Percentiles rank a stretch among this genome's conserved stretches.
These are phyloP conservation scores for Pipistrellus pipistrellus DNA, from an alignment of 2,797 vertebrate genomes.

Conservation along the genomic window DNA sequence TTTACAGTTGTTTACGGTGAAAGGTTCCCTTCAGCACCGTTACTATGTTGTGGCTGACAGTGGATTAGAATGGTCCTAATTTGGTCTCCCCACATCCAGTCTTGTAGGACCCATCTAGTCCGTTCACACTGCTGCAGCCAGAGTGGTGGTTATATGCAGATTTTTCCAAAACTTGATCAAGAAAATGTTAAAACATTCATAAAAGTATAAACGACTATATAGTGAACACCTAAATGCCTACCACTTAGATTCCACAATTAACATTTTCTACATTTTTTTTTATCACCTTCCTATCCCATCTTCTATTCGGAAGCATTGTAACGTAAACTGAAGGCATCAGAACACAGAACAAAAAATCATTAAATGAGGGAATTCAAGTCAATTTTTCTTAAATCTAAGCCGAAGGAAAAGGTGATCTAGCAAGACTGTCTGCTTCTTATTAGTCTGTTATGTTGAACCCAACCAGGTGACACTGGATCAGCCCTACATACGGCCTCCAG, in stretches of 20 bases:
- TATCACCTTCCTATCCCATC: not conserved
- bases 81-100: not conserved
- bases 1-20: not conserved
- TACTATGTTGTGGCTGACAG: not conserved
- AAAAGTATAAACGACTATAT: not conserved
- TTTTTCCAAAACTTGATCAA: slow-evolving; percentile 30
- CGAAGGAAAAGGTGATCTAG: not conserved
- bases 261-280: slow-evolving; percentile 23
- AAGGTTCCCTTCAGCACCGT: not conserved
- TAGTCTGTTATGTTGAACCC: slow-evolving; percentile 1
- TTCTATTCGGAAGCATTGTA: slow-evolving; percentile 14
- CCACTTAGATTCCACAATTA: slow-evolving; percentile 28
- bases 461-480: not conserved
- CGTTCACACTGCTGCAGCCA: not conserved
- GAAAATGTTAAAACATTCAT: slow-evolving; percentile 26
- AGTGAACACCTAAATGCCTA: not conserved
- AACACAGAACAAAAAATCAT: slow-evolving; percentile 14
- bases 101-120: not conserved
- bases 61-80: not conserved
- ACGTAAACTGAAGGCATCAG: not conserved
- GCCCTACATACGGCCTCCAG: not conserved
- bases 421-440: not conserved
- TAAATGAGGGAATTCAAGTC: not conserved
- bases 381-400: slow-evolving; percentile 12
- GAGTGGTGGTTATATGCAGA: not conserved